Evolutionary conservation across 1,140 invertebrate species (phyloP), one percentile per base, ranked within the genome.

Genomic region (Zaprionus ghesquierei): DNA sequence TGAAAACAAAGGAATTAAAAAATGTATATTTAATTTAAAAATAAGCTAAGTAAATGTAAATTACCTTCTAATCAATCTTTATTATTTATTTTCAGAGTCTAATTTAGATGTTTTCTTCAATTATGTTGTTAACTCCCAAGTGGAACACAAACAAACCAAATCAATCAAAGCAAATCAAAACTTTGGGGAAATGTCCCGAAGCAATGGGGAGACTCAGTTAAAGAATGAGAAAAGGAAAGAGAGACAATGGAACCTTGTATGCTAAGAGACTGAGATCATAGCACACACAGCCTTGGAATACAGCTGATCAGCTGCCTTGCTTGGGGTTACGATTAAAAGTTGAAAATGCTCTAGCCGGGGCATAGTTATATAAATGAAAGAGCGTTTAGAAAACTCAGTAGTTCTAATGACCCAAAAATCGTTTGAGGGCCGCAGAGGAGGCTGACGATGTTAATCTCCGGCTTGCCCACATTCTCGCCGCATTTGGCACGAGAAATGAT

Each of bases 391-490:
- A 66, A 86, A 79, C 41, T 76, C 61, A 79, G 69, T 60, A 70
- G 81, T 75, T 84, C 81, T 85, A 84, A 84, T 84, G 81, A 85
- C 80, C 81, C 66, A 79, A 58, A 84, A 84, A 84, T 81, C 46
- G 62, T 58, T n/a, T 44, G 63, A 72, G 65, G 62, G 53, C 63
- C 31, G 13, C 23, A 66, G 54, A 51, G 49, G 10, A 51, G 49
- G 22, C n/a, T n/a, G n/a, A n/a, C 25, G 62, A 72, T 66, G 60
- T 60, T 55, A 68, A 72, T 72, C 69, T 72, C 15, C 62, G 38
- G 33, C 33, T 72, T 72, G 54, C 46, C 69, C 63, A 72, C 69
- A 72, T 68, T 68, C 46, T 46, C 20, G 13, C 27, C 13, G 5
- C 23, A 35, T 63, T 63, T 63, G 61, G 61, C 50, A 54, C 50